Evolutionary conservation across 2,888 invertebrate genomes (phyloP), one percentile per base, ranked within the genome.

Genomic region (Ctena decussata): DNA sequence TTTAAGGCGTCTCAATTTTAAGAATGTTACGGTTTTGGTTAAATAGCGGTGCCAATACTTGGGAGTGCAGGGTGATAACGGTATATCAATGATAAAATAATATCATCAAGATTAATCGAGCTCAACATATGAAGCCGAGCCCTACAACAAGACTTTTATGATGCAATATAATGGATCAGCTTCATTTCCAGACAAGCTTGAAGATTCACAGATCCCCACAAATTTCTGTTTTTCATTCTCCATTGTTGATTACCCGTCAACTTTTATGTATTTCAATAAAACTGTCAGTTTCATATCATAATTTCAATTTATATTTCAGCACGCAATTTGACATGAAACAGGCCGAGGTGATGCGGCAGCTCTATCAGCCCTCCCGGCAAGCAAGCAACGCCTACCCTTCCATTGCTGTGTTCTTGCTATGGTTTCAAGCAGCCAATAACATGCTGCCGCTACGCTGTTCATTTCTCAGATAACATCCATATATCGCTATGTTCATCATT

Each of bases 201-300:
- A 65, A n/a, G 21, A 32, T 30, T 12, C 18, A n/a, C 65, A 65
- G 65, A 65, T 21, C 65, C 11, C 65, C 35, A 12, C 30, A 65
- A 65, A 35, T 65, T 65, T 35, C 35, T 15, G 32, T 65, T 65
- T 65, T 65, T 65, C 35, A 11, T 35, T 65, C 35, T 35, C 35
- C 35, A 32, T 65, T n/a, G 35, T 65, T 35, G 65, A 65, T 65
- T 65, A 30, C 35, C 35, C 30, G 32, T 65, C 65, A 65, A 65
- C 1, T 65, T 65, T 65, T 65, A 65, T 65, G 65, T 65, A n/a
- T 24, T 65, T 35, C 65, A 65, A 65, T 65, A 65, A 65, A 65
- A 32, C 65, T 65, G 65, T 65, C 65, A 65, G 65, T 65, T 65
- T 65, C 65, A 65, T 65, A 65, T 65, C 65, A 65, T 65, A 65